A percentile compares a stretch with the other conserved stretches of the same genome.
These are phyloP conservation scores for Polyommatus icarus DNA, from an alignment of 2,888 invertebrate genomes.

Conservation along the genomic window DNA sequence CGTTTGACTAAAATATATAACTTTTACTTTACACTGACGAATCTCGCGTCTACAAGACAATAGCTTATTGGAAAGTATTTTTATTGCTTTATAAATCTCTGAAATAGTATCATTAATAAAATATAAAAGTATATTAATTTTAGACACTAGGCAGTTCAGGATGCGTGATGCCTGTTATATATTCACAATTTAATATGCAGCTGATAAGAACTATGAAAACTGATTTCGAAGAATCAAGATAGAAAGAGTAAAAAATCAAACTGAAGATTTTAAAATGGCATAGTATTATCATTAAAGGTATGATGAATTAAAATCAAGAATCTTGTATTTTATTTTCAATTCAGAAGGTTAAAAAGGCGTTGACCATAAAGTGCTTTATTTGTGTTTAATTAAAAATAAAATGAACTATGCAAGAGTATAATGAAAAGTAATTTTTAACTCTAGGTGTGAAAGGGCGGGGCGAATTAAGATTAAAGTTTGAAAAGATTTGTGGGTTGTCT, in stretches of 20 bases:
- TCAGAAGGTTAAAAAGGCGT: constrained; percentile 60
- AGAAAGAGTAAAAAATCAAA: neutral
- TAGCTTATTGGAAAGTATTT: neutral
- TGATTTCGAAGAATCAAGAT: neutral
- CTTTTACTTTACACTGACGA: neutral
- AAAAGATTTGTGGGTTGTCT: neutral
- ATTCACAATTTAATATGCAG: neutral
- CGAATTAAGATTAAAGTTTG: constrained; percentile 27
- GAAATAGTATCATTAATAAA: neutral
- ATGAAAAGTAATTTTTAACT: constrained; percentile 44
- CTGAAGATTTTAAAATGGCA: too few relatives aligned
- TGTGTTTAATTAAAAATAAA: constrained; percentile 74
- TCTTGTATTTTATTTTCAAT: neutral
- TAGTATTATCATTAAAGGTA: too few relatives aligned
- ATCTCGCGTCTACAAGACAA: neutral
- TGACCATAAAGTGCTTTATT: constrained; percentile 67
- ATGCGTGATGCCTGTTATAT: neutral
- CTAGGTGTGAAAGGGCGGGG: constrained; percentile 42
- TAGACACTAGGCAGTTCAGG: neutral
- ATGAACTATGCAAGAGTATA: constrained; percentile 55
- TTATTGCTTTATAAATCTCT: neutral
- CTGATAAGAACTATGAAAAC: neutral
- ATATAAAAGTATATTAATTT: neutral
- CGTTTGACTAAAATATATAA: neutral
- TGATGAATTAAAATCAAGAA: neutral